Evolutionary conservation across 2,888 invertebrate species (phyloP).

Genomic region (Philhelius pedissequus): DNA sequence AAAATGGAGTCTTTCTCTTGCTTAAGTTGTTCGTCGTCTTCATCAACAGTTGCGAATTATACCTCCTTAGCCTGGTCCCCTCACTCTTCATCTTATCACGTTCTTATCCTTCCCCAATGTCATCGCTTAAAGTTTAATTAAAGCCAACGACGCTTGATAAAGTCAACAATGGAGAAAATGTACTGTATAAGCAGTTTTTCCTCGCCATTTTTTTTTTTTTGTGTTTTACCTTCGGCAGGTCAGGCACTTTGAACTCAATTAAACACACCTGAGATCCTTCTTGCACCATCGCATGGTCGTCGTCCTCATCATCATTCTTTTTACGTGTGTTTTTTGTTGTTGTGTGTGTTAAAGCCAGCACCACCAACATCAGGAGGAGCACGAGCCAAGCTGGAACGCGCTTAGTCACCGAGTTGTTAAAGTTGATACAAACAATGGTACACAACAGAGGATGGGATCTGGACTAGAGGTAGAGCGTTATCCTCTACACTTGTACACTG

Average conservation of each 20-base stretch:
- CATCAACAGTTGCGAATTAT: neutral
- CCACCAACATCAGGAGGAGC: neutral
- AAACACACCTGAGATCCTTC: slow-evolving; percentile 63
- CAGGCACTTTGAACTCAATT: slow-evolving; percentile 68
- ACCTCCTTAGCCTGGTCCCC: neutral
- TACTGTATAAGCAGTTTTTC: slow-evolving; percentile 51
- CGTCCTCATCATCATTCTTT: neutral
- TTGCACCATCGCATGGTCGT: slow-evolving; percentile 18
- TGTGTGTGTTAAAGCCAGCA: neutral
- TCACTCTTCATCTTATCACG: neutral
- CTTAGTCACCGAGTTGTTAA: slow-evolving; percentile 24
- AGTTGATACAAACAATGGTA: slow-evolving; percentile 29
- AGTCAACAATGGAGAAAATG: slow-evolving; percentile 64
- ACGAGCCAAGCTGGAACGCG: slow-evolving; percentile 4
- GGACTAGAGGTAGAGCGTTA: neutral
- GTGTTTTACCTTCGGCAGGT: slow-evolving; percentile 54
- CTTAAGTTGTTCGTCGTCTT: neutral
- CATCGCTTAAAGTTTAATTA: slow-evolving; percentile 67
- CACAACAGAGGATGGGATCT: neutral
- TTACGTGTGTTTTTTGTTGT: neutral
- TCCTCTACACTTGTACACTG: neutral
- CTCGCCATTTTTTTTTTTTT: neutral
- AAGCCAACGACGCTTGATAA: slow-evolving; percentile 67
- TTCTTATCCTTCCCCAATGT: slow-evolving; percentile 55
- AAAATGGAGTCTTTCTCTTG: neutral